A percentile compares a stretch with the other conserved stretches of the same genome.
phyloP scores from a whole-genome alignment of 2,113 vertebrate species.

The Zapus hudsonius region DNA sequence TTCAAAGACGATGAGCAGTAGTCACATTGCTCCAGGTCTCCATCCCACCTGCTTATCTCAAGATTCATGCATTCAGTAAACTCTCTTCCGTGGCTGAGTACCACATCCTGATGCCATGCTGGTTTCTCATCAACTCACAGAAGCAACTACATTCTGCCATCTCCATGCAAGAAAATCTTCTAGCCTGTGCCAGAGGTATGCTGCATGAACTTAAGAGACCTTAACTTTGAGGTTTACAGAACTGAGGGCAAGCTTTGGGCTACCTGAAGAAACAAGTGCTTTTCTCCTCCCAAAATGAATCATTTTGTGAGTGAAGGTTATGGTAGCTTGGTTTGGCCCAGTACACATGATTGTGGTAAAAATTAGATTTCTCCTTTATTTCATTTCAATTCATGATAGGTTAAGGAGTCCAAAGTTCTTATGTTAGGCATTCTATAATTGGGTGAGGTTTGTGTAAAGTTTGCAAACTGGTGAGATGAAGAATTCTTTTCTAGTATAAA shows the following conservation, averaged over 20 bases:
- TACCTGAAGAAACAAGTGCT: background rate
- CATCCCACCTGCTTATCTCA: constrained; percentile 65
- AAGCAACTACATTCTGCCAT: constrained; percentile 53
- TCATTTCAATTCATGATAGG: constrained; percentile 24
- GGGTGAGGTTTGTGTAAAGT: constrained; percentile 53
- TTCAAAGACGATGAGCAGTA: constrained; percentile 75
- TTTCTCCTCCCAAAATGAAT: constrained; percentile 57
- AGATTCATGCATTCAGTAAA: constrained; percentile 54
- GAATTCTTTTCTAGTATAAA: constrained; percentile 70
- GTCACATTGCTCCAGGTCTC: constrained; percentile 48
- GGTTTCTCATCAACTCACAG: constrained; percentile 19
- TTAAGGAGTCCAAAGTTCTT: constrained; percentile 60
- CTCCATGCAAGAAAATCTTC: background rate
- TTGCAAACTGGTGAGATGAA: constrained; percentile 18
- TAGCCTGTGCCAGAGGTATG: background rate
- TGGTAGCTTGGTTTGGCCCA: background rate
- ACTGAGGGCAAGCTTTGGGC: background rate
- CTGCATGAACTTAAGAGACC: background rate
- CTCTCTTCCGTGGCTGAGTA: background rate
- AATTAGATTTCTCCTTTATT: constrained; percentile 46
- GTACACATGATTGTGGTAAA: constrained; percentile 41
- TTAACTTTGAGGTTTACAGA: constrained; percentile 6
- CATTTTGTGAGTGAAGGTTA: background rate
- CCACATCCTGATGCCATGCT: constrained; percentile 25
- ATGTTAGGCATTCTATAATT: constrained; percentile 56